Evolutionary conservation across 2,113 vertebrate genomes (phyloP).

Genomic region (Grantiella picta): DNA sequence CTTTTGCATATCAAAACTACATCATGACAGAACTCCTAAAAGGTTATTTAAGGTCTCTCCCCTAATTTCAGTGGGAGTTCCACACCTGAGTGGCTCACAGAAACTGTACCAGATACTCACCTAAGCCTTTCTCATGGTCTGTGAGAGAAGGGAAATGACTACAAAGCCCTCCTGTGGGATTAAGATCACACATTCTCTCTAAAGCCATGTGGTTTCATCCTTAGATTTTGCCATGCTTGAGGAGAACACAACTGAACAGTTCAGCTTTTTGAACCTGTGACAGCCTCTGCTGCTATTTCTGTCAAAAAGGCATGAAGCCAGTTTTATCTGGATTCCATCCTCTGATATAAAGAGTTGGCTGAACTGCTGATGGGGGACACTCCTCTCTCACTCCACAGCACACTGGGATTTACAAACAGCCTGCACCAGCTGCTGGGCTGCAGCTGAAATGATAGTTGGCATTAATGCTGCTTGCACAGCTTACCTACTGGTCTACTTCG

Average conservation of each 20-base stretch:
- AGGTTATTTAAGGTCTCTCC: neutral
- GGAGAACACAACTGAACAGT: neutral
- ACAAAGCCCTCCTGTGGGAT: neutral
- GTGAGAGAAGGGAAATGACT: neutral
- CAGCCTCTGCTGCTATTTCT: neutral
- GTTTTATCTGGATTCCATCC: neutral
- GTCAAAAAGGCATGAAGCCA: neutral
- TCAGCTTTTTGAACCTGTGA: neutral
- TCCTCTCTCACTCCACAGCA: neutral
- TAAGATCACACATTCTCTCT: neutral
- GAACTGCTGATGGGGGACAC: neutral
- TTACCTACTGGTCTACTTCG: neutral
- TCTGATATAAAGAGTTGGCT: neutral
- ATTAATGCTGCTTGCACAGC: neutral
- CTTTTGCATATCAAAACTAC: neutral
- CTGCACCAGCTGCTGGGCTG: slow-evolving; percentile 10
- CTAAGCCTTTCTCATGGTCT: neutral
- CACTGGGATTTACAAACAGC: neutral
- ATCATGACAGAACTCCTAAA: neutral
- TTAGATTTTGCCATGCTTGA: neutral
- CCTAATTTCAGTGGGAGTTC: neutral
- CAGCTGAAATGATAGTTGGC: neutral
- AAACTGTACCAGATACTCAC: neutral
- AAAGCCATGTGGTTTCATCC: neutral
- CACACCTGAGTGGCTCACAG: neutral